These are phyloP conservation scores for Spilosoma lubricipeda DNA, from an alignment of 2,888 invertebrate species.

Conservation along the genomic window DNA sequence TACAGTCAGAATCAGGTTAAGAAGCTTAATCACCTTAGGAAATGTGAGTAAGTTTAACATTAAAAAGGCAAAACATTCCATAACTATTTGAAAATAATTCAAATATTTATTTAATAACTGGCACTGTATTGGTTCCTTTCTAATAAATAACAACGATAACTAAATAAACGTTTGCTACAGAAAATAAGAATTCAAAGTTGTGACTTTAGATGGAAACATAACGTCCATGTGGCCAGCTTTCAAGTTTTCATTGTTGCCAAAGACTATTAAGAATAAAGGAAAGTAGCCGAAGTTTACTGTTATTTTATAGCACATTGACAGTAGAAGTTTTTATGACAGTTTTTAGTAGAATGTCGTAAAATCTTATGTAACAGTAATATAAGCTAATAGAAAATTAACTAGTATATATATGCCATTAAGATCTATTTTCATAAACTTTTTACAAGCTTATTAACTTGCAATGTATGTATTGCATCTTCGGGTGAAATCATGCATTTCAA, in stretches of 20 bases:
- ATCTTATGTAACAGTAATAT: slow-evolving; percentile 61
- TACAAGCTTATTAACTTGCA: no score
- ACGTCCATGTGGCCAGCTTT: slow-evolving; percentile 39
- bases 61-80: neutral
- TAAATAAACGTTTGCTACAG: slow-evolving; percentile 3
- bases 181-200: slow-evolving; percentile 26
- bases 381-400: slow-evolving; percentile 53
- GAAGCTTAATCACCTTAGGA: neutral
- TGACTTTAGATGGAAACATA: slow-evolving; percentile 49
- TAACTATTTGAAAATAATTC: neutral
- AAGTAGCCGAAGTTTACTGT: slow-evolving; percentile 65
- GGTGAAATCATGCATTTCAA: no score
- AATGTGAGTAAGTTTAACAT: neutral
- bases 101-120: neutral
- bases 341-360: slow-evolving; percentile 66
- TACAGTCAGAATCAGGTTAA: no score
- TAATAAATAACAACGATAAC: neutral
- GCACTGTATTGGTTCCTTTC: neutral
- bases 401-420: slow-evolving; percentile 33
- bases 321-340: slow-evolving; percentile 69
- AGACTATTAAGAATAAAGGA: slow-evolving; percentile 64
- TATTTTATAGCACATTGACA: slow-evolving; percentile 71
- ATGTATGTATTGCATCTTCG: no score
- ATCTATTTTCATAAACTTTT: neutral
- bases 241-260: slow-evolving; percentile 57